Percentiles rank a stretch among this genome's conserved stretches.
Evolutionary conservation across 37 sponge, comb jelly and placozoan genomes (phyloP).

Genomic region (Theonella swinhoei): DNA sequence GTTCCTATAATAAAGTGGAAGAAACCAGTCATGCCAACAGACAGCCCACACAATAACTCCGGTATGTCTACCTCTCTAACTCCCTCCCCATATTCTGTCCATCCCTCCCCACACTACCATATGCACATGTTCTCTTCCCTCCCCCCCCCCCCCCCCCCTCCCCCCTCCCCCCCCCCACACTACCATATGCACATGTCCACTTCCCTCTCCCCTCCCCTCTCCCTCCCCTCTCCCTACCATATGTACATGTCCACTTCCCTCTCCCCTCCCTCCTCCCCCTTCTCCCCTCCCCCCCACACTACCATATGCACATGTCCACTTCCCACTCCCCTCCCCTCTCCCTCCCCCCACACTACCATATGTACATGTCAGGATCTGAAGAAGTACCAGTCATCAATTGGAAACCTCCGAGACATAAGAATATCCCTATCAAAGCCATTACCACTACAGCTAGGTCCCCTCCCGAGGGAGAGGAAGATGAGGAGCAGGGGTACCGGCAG

Average conservation of each 20-base stretch:
- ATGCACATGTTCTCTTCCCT: slow-evolving; percentile 6
- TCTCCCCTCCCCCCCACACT: background rate
- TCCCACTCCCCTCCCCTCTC: slow-evolving; percentile 12
- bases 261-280: slow-evolving; percentile 2
- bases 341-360: background rate
- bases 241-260: background rate
- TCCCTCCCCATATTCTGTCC: background rate
- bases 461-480: background rate
- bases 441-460: background rate
- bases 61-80: background rate
- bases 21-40: slow-evolving; percentile 1
- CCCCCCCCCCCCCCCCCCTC: slow-evolving; percentile 2
- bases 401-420: background rate
- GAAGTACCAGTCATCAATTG: background rate
- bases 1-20: slow-evolving; percentile 27
- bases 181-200: background rate
- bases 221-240: slow-evolving; percentile 5
- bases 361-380: background rate
- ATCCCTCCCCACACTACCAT: background rate
- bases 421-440: background rate
- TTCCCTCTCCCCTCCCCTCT: background rate
- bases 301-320: background rate
- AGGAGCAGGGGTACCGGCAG: background rate
- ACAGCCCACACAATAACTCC: too few species aligned
- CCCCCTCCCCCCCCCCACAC: slow-evolving; percentile 10